Conservation (phyloP, 1,140 invertebrate genomes). For the Bombyx mandarina region DNA sequence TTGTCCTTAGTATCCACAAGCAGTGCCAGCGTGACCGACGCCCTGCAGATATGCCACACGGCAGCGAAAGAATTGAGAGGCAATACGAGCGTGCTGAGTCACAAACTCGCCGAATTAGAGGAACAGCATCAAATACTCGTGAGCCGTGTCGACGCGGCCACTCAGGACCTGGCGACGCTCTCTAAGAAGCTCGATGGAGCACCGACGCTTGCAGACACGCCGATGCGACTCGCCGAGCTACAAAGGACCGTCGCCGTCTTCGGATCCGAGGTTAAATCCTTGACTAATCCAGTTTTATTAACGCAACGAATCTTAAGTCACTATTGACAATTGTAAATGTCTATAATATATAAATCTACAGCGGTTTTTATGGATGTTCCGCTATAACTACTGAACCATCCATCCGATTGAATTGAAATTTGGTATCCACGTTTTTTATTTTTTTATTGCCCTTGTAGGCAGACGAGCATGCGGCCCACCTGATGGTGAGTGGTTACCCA, state of each 20-base stretch:
- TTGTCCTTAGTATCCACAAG: conserved; percentile 74
- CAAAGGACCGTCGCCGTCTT: conserved; percentile 72
- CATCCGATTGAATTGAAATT: too few relatives aligned
- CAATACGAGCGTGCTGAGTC: conserved; percentile 74
- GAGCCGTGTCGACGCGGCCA: conserved; percentile 44
- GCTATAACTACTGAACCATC: too few relatives aligned
- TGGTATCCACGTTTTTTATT: too few relatives aligned
- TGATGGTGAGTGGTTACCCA: too few relatives aligned
- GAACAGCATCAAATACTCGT: conserved; percentile 34
- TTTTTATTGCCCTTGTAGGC: too few relatives aligned
- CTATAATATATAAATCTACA: too few relatives aligned
- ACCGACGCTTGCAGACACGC: conserved; percentile 73
- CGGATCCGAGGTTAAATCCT: conserved; percentile 64
- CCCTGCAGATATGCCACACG: conserved; percentile 76
- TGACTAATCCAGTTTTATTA: too few relatives aligned
- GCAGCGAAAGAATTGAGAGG: conserved; percentile 74
- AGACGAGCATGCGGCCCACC: too few relatives aligned
- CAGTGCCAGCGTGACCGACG: conserved; percentile 75
- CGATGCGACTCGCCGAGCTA: conserved; percentile 67
- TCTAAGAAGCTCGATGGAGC: conserved; percentile 71
- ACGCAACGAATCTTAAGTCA: too few relatives aligned
- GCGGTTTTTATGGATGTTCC: too few relatives aligned
- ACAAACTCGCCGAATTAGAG: conserved; percentile 57
- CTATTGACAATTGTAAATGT: too few relatives aligned
- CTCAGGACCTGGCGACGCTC: conserved; percentile 68